phyloP scores from a whole-genome alignment of 2,888 invertebrate species.

The Sympetrum striolatum region DNA sequence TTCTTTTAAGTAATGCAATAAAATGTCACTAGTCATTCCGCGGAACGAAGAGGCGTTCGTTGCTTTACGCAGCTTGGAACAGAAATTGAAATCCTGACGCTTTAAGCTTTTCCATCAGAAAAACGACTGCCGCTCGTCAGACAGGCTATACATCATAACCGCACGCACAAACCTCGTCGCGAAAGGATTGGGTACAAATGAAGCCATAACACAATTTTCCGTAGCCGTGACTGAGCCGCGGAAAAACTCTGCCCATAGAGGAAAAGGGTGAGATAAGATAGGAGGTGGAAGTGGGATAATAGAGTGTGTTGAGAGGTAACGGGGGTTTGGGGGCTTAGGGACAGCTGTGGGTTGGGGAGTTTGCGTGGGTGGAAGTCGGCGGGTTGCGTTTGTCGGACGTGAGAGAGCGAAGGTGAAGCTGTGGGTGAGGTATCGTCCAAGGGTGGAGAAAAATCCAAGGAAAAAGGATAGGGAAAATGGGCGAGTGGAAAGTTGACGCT shows the following conservation, averaged over 20 bases:
- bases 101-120: background rate
- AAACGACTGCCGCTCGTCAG: background rate
- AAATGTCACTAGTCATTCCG: too few relatives aligned
- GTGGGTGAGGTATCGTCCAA: background rate
- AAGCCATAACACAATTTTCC: background rate
- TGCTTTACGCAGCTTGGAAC: too few relatives aligned
- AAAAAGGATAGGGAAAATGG: background rate
- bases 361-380: background rate
- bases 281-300: background rate
- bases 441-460: background rate
- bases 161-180: background rate
- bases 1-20: too few relatives aligned
- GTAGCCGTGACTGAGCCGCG: background rate
- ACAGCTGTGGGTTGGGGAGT: background rate
- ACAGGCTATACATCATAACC: background rate
- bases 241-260: background rate
- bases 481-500: background rate
- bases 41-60: too few relatives aligned
- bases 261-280: background rate
- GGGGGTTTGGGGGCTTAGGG: background rate
- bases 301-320: background rate
- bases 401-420: background rate
- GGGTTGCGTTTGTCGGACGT: background rate
- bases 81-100: background rate
- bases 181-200: background rate